Conservation (phyloP, 53 echinoderm and acorn worm species). For the Paracentrotus lividus region DNA sequence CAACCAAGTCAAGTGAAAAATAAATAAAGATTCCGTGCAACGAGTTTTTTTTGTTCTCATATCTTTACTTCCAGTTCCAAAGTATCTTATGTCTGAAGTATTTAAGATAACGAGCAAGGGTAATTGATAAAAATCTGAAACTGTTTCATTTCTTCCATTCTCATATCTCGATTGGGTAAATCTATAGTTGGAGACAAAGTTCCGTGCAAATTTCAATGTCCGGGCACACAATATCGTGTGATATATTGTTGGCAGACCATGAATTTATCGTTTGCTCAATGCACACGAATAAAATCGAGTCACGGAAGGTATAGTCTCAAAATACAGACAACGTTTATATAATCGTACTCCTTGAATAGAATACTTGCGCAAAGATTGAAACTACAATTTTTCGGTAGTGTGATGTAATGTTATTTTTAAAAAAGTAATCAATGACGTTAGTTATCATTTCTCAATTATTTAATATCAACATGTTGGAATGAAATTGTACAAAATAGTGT, state of each 20-base stretch:
- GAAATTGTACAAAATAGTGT: background rate
- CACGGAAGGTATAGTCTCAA: background rate
- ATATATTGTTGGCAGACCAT: background rate
- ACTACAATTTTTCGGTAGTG: background rate
- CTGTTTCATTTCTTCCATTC: conserved; percentile 31
- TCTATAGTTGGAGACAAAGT: background rate
- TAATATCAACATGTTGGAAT: background rate
- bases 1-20: no score
- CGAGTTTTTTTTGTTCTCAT: no score
- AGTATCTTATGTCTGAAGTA: background rate
- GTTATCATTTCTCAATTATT: background rate
- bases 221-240: conserved; percentile 13
- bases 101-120: background rate
- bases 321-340: background rate
- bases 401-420: background rate
- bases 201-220: conserved; percentile 41
- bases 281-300: conserved; percentile 7
- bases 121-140: conserved; percentile 2
- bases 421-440: background rate
- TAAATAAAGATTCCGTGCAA: no score
- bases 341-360: no score
- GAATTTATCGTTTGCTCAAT: background rate
- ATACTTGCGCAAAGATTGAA: background rate
- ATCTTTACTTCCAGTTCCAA: conserved; percentile 30
- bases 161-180: background rate